Percentiles rank a stretch among this genome's conserved stretches.
Evolutionary conservation across 1,140 invertebrate genomes (phyloP).

Genomic region (Bombus pascuorum): DNA sequence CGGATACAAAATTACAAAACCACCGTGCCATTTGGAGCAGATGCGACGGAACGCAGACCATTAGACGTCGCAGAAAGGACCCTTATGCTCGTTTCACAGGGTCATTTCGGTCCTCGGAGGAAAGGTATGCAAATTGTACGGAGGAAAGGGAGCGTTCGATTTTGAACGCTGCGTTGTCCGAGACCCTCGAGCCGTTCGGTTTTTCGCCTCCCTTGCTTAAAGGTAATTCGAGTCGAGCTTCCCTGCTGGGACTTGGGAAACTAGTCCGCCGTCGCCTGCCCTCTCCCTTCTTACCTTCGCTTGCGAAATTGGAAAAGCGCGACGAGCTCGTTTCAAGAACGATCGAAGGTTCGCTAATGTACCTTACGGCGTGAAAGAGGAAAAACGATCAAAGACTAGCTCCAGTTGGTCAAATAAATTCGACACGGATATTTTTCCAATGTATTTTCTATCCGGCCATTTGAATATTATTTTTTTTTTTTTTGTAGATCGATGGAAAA

Average conservation of each 20-base stretch:
- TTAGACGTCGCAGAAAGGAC: not conserved
- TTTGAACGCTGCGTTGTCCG: not conserved
- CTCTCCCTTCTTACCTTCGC: not conserved
- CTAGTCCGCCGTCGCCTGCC: conserved; percentile 2
- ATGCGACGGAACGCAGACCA: not conserved
- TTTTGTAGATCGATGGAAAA: not conserved
- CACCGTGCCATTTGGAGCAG: not conserved
- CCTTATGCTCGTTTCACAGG: not conserved
- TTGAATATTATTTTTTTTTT: too few species aligned
- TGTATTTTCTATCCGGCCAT: not conserved
- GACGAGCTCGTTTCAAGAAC: conserved; percentile 26
- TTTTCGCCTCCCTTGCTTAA: conserved; percentile 16
- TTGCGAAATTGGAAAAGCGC: conserved; percentile 56
- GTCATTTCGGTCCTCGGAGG: not conserved
- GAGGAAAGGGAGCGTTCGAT: not conserved
- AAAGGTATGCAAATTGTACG: conserved; percentile 27
- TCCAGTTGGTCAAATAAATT: not conserved
- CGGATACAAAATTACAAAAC: not conserved
- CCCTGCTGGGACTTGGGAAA: conserved; percentile 38
- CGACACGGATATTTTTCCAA: not conserved
- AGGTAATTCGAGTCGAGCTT: conserved; percentile 52
- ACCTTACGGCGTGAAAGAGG: not conserved
- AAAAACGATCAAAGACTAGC: not conserved
- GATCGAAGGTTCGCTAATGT: conserved; percentile 49
- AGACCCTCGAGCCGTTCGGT: not conserved